These are phyloP conservation scores for Tiliacea citrago DNA, from an alignment of 2,888 invertebrate genomes.

Conservation along the genomic window DNA sequence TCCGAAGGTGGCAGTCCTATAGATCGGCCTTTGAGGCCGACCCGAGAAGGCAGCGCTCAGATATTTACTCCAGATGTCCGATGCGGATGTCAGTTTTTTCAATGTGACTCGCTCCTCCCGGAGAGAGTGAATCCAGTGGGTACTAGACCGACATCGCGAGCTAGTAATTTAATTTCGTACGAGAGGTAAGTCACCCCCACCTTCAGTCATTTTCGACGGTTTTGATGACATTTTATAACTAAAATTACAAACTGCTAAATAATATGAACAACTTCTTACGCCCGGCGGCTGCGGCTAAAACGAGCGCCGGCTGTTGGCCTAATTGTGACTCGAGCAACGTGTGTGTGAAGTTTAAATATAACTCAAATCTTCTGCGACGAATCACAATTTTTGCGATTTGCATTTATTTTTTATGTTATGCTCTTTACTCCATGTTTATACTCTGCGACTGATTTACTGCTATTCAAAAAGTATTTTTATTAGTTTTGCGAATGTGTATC, in stretches of 20 bases:
- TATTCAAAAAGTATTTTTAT: slow-evolving; percentile 27
- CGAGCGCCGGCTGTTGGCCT: slow-evolving; percentile 89
- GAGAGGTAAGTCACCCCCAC: slow-evolving; percentile 82
- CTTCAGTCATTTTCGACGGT: slow-evolving; percentile 72
- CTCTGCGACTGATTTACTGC: slow-evolving; percentile 68
- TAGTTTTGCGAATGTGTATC: slow-evolving; percentile 68
- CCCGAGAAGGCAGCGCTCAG: slow-evolving; percentile 93
- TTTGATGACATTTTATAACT: slow-evolving; percentile 80
- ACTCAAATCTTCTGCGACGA: slow-evolving; percentile 80
- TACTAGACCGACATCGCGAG: slow-evolving; percentile 92
- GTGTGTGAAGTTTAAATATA: slow-evolving; percentile 86
- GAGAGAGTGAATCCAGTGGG: slow-evolving; percentile 93
- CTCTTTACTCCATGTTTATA: slow-evolving; percentile 57
- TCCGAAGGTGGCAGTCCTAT: slow-evolving; percentile 92
- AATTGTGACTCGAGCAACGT: slow-evolving; percentile 86
- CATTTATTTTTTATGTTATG: slow-evolving; percentile 65
- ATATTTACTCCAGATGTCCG: slow-evolving; percentile 95
- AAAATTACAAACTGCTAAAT: slow-evolving; percentile 80
- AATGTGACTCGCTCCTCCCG: slow-evolving; percentile 94
- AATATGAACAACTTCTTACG: slow-evolving; percentile 77
- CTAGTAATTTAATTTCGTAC: slow-evolving; percentile 86
- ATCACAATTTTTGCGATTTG: slow-evolving; percentile 78
- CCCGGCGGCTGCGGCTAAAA: slow-evolving; percentile 90
- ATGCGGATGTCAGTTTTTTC: slow-evolving; percentile 96
- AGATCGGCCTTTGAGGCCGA: slow-evolving; percentile 92